Conservation (phyloP, 92 coral and sea anemone species). For the Palythoa heliodiscus region DNA sequence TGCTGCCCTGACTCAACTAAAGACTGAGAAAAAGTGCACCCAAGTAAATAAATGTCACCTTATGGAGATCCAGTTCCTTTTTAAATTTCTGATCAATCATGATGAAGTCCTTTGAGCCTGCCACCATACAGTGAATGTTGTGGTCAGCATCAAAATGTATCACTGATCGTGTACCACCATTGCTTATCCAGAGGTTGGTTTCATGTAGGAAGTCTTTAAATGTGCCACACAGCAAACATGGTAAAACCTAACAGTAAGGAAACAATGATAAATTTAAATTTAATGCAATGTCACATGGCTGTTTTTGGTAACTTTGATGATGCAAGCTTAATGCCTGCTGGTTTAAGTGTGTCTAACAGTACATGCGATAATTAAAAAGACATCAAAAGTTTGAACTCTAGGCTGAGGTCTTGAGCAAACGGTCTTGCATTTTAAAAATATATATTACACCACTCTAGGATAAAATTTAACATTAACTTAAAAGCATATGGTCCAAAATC, state of each 20-base stretch:
- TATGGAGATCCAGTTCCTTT: slow-evolving; percentile 57
- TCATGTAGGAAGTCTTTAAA: slow-evolving; percentile 90
- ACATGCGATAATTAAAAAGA: no score
- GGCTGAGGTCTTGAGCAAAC: no score
- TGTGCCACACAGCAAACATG: slow-evolving; percentile 90
- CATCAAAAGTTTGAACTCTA: no score
- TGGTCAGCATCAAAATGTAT: slow-evolving; percentile 98
- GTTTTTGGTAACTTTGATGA: no score
- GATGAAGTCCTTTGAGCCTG: slow-evolving; percentile 91
- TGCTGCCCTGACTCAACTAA: not conserved
- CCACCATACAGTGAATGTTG: slow-evolving; percentile 91
- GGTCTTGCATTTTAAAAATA: no score
- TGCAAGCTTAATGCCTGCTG: no score
- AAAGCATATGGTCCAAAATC: no score
- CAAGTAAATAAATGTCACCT: slow-evolving; percentile 40
- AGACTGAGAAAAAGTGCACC: not conserved
- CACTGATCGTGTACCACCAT: slow-evolving; percentile 97
- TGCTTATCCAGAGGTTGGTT: slow-evolving; percentile 97
- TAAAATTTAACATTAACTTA: no score
- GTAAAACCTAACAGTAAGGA: slow-evolving; percentile 56
- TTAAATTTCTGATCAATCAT: slow-evolving; percentile 83
- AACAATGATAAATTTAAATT: no score
- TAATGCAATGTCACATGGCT: no score
- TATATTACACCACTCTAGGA: no score
- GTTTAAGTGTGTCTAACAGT: no score